Conservation (phyloP, 2,113 vertebrate genomes). For the Rhinogobius similis region DNA sequence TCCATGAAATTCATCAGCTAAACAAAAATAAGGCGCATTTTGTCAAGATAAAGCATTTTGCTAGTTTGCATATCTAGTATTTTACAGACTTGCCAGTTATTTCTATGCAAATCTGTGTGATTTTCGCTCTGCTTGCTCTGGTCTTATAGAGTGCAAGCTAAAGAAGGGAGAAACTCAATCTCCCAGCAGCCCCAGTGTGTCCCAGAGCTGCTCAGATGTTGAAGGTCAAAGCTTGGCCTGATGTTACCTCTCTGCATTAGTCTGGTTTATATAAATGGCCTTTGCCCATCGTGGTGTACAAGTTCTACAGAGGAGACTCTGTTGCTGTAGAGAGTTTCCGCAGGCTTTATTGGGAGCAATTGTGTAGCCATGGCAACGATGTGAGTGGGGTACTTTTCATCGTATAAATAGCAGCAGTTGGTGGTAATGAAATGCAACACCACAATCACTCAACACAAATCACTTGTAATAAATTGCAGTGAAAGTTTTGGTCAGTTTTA, state of each 20-base stretch:
- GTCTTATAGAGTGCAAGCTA: background rate
- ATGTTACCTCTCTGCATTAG: constrained; percentile 20
- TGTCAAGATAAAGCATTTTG: too few species aligned
- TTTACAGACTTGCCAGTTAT: background rate
- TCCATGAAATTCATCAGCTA: too few species aligned
- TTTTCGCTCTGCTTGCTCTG: background rate
- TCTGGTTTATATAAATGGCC: background rate
- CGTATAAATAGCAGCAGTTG: constrained; percentile 52
- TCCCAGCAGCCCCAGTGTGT: background rate
- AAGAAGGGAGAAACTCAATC: constrained; percentile 29
- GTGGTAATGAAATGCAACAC: constrained; percentile 40
- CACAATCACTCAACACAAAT: constrained; percentile 3
- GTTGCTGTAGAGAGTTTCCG: constrained; percentile 32
- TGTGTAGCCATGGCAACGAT: constrained; percentile 60
- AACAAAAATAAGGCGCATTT: too few species aligned
- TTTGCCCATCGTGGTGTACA: background rate
- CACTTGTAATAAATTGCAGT: background rate
- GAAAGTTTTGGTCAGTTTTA: background rate
- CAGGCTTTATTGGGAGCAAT: constrained; percentile 40
- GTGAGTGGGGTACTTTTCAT: constrained; percentile 49
- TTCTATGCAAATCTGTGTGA: too few species aligned
- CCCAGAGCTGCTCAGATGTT: constrained; percentile 6
- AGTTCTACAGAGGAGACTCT: constrained; percentile 30
- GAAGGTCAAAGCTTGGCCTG: constrained; percentile 46
- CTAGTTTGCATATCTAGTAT: background rate